Conservation (phyloP, 2,797 vertebrate genomes). For the Sparus aurata region DNA sequence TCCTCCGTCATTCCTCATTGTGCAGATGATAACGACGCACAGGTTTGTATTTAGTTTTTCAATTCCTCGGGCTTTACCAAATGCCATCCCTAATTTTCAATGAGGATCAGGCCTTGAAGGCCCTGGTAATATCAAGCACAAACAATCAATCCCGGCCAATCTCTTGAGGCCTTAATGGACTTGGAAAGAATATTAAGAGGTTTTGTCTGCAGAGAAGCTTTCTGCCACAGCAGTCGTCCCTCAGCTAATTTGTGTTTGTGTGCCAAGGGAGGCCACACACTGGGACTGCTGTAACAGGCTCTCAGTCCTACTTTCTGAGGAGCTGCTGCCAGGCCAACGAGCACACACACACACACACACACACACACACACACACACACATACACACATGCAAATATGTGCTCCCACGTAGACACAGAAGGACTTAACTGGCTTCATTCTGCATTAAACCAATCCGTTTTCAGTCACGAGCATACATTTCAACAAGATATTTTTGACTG, state of each 20-base stretch:
- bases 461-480: conserved; percentile 33
- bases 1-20: conserved; percentile 67
- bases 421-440: conserved; percentile 43
- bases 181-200: conserved; percentile 88
- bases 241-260: conserved; percentile 85
- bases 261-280: conserved; percentile 85
- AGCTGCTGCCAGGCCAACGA: conserved; percentile 75
- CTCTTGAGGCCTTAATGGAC: conserved; percentile 85
- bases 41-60: conserved; percentile 82
- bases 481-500: conserved; percentile 39
- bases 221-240: conserved; percentile 82
- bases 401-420: conserved; percentile 52
- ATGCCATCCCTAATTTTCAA: conserved; percentile 82
- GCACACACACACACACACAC: conserved; percentile 57
- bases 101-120: conserved; percentile 79
- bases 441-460: conserved; percentile 47
- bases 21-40: conserved; percentile 55
- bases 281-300: conserved; percentile 81
- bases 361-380: conserved; percentile 57
- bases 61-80: conserved; percentile 77
- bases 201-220: conserved; percentile 82
- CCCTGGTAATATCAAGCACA: conserved; percentile 85
- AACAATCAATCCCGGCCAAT: conserved; percentile 87
- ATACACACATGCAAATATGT: conserved; percentile 60
- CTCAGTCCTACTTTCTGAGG: conserved; percentile 79